A percentile compares a stretch with the other conserved stretches of the same genome.
phyloP scores from a whole-genome alignment of 1,140 invertebrate genomes.

The Dendrolimus punctatus region DNA sequence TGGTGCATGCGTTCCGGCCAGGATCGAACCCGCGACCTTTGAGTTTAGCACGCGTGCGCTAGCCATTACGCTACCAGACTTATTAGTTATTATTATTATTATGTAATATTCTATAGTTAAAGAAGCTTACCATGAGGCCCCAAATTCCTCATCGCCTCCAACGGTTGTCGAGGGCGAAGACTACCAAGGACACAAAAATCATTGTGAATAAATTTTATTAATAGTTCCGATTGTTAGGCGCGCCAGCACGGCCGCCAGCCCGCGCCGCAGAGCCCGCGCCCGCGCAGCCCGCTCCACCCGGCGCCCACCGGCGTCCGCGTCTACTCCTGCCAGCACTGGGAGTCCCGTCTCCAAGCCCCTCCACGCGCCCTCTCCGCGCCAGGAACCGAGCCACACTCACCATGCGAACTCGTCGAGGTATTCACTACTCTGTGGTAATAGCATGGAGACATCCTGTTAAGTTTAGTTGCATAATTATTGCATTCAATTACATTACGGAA shows the following conservation, averaged over 20 bases:
- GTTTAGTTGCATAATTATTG: background rate
- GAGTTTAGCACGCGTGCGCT: no score
- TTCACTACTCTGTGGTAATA: constrained; percentile 5
- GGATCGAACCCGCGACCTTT: no score
- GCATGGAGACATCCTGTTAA: constrained; percentile 2
- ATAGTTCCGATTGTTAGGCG: constrained; percentile 29
- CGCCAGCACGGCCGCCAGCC: constrained; percentile 65
- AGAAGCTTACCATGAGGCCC: no score
- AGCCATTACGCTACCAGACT: no score
- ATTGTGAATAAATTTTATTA: background rate
- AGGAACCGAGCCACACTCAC: constrained; percentile 38
- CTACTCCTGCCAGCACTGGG: constrained; percentile 70
- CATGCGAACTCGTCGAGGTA: constrained; percentile 63
- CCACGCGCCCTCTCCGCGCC: constrained; percentile 35
- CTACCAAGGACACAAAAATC: background rate
- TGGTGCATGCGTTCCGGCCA: no score
- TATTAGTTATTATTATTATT: no score
- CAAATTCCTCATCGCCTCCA: no score
- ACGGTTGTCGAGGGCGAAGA: no score
- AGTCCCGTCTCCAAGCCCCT: constrained; percentile 51
- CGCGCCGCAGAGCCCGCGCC: constrained; percentile 52
- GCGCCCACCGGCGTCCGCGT: constrained; percentile 62
- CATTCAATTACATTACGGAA: no score
- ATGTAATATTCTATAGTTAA: no score
- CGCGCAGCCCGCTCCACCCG: constrained; percentile 46